Base-by-base conservation (phyloP, 2,888 invertebrate genomes). In the Phrixothrix hirtus region DNA sequence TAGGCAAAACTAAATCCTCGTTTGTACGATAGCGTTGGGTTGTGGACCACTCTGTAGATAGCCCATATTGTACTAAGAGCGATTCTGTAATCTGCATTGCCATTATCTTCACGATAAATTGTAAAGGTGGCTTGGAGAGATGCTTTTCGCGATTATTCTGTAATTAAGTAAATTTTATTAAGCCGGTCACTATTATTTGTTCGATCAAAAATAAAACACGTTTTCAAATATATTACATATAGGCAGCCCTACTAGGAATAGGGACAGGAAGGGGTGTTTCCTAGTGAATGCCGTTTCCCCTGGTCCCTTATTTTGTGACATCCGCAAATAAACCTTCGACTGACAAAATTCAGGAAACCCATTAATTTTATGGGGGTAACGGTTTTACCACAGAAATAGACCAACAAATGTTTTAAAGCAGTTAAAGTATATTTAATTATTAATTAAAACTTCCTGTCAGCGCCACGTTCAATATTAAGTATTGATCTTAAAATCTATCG, bases 191-290 rank as follows among this genome's bases (percentile, higher is more conserved):
- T 5, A 3, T 5, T 21, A 21, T 21, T 21, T 21, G 3, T 21
- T 7, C 7, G 7, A 21, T 7, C 21, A 21, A 21, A 21, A 5
- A 5, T 21, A 21, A 21, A 21, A 21, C 21, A 7, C 7, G 4
- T 21, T 21, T 21, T 21, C 7, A 21, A 7, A n/a, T n/a, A n/a
- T n/a, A n/a, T 21, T 45, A 9, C 47, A 47, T 48, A 17, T 48
- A 41, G 41, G 42, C 27, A 27, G 27, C 41, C 45, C 45, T 37
- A 27, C 21, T 37, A 31, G 36, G 47, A 39, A 39, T 41, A 25
- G 41, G 36, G 55, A 66, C 69, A 68, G 69, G 70, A 70, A 70
- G 65, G 69, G 70, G 70, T 70, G 70, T 70, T 64, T 63, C 67
- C 61, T 58, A 55, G 56, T 59, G 58, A 58, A 58, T 62, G 57